These are phyloP conservation scores for Tetranychus urticae DNA, from an alignment of 1,140 invertebrate genomes.

Conservation along the genomic window DNA sequence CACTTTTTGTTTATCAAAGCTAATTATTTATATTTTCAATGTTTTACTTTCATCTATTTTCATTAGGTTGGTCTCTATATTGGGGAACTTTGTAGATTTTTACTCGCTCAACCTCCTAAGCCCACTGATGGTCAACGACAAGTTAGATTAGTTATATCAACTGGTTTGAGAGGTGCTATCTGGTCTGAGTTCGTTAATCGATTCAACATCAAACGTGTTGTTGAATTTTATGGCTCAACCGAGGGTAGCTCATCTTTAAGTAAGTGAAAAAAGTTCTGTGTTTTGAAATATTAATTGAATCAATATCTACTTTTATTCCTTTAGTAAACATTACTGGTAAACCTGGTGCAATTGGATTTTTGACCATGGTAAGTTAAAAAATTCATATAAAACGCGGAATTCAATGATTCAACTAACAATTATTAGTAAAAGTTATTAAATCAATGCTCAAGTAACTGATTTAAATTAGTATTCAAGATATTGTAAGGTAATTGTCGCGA, in stretches of 20 bases:
- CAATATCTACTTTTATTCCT: background rate
- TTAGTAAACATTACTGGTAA: conserved; percentile 60
- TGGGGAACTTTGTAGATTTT: conserved; percentile 93
- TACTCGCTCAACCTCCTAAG: conserved; percentile 54
- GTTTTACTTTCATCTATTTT: conserved; percentile 12
- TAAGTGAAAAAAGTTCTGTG: background rate
- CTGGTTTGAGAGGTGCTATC: conserved; percentile 81
- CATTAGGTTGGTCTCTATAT: conserved; percentile 96
- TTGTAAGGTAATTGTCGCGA: too few relatives aligned
- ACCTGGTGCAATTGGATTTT: conserved; percentile 80
- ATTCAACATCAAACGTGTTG: conserved; percentile 23
- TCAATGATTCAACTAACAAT: too few relatives aligned
- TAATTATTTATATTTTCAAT: background rate
- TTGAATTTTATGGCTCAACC: conserved; percentile 29
- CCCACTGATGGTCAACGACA: conserved; percentile 55
- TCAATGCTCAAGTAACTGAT: too few relatives aligned
- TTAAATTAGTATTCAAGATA: too few relatives aligned
- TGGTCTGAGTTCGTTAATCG: conserved; percentile 68
- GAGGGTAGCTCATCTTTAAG: conserved; percentile 26
- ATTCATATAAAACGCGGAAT: conserved; percentile 17
- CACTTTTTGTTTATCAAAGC: conserved; percentile 11
- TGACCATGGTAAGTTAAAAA: conserved; percentile 52
- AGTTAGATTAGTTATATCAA: conserved; percentile 70
- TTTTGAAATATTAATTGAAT: background rate
- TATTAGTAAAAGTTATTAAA: too few relatives aligned